phyloP scores from a whole-genome alignment of 2,113 vertebrate species.

The Neogale vison region DNA sequence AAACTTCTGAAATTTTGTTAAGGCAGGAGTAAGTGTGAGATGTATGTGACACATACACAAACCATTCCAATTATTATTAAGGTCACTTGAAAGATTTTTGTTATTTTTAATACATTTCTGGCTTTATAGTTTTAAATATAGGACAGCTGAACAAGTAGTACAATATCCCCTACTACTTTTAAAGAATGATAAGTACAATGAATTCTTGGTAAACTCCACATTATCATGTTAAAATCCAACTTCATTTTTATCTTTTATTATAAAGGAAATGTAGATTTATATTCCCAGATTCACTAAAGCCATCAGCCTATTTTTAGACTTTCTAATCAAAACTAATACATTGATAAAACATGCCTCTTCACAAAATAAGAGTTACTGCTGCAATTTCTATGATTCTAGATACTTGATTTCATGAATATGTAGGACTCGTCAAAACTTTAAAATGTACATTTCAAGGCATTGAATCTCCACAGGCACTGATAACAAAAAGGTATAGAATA shows the following conservation, averaged over 20 bases:
- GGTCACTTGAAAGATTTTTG: neutral
- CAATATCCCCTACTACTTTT: neutral
- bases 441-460: constrained; percentile 67
- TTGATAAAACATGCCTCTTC: neutral
- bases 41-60: neutral
- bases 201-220: neutral
- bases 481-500: constrained; percentile 63
- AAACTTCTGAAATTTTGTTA: neutral
- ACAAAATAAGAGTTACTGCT: constrained; percentile 50
- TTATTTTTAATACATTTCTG: neutral
- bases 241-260: constrained; percentile 59
- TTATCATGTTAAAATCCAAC: constrained; percentile 13
- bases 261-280: constrained; percentile 61
- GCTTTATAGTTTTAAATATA: constrained; percentile 31
- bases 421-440: constrained; percentile 61
- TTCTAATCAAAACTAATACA: constrained; percentile 64
- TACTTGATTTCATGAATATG: constrained; percentile 54
- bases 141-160: neutral
- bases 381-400: constrained; percentile 42
- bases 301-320: constrained; percentile 32
- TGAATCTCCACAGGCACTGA: constrained; percentile 62
- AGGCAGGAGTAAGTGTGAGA: neutral
- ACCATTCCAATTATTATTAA: neutral
- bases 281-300: constrained; percentile 59
- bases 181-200: neutral